Percentiles rank a stretch among this genome's conserved stretches.
phyloP scores from a whole-genome alignment of 2,888 invertebrate genomes.

The Uloborus plumipes region DNA sequence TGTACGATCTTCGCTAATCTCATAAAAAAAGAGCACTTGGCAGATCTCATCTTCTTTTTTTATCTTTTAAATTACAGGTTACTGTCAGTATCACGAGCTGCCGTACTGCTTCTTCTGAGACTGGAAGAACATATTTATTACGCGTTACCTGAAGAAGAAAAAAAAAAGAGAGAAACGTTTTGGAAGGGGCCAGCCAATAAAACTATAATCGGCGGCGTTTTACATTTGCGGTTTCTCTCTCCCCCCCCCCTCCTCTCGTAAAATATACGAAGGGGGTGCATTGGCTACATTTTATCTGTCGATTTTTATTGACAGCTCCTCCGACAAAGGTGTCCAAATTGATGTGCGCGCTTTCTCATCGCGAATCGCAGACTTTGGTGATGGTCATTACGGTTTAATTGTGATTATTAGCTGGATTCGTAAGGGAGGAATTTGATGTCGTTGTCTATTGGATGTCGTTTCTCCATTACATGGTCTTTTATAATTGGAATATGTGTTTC shows the following conservation, averaged over 20 bases:
- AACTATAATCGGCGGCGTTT: too few species aligned
- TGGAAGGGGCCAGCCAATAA: too few species aligned
- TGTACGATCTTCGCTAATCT: slow-evolving; percentile 28
- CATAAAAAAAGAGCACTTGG: not conserved
- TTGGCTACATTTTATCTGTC: slow-evolving; percentile 11
- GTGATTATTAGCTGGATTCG: too few species aligned
- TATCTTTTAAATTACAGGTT: slow-evolving; percentile 39
- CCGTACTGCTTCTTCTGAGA: slow-evolving; percentile 11
- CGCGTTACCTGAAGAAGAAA: not conserved
- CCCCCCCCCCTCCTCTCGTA: too few species aligned
- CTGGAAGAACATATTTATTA: slow-evolving; percentile 35
- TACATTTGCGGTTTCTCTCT: too few species aligned
- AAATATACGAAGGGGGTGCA: too few species aligned
- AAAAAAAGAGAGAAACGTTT: too few species aligned
- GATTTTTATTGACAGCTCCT: slow-evolving; percentile 46
- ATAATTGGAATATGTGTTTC: too few species aligned
- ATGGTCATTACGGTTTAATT: slow-evolving; percentile 4
- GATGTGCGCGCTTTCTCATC: slow-evolving; percentile 21
- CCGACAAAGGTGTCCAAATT: slow-evolving; percentile 41
- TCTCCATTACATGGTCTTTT: too few species aligned
- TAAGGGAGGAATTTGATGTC: too few species aligned
- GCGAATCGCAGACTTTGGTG: slow-evolving; percentile 1
- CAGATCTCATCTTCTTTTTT: not conserved
- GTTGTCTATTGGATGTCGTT: too few species aligned
- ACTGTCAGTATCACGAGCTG: slow-evolving; percentile 33